These are phyloP conservation scores for Phalanger gymnotis DNA, from an alignment of 2,797 vertebrate genomes.

Conservation along the genomic window DNA sequence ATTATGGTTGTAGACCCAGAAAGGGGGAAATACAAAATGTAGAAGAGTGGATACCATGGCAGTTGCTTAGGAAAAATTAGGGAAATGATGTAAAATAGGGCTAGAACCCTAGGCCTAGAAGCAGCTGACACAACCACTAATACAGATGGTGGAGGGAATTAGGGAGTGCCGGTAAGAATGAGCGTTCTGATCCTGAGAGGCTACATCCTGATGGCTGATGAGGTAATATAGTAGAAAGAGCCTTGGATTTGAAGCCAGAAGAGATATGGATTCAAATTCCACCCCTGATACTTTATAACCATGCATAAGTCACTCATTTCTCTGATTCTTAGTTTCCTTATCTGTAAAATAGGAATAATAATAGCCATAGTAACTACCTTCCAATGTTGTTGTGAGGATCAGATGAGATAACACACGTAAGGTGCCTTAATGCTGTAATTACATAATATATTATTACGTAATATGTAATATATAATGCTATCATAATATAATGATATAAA, in stretches of 20 bases:
- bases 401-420: neutral
- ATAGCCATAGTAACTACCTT: neutral
- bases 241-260: neutral
- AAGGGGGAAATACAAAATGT: too few relatives aligned
- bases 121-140: neutral
- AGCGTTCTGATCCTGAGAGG: neutral
- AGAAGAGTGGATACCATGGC: too few relatives aligned
- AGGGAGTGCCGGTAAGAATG: neutral
- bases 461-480: too few relatives aligned
- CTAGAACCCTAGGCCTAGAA: too few relatives aligned
- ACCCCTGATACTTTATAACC: neutral
- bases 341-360: neutral
- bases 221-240: neutral
- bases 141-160: neutral
- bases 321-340: neutral
- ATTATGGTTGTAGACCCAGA: too few relatives aligned
- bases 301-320: neutral
- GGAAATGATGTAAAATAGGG: too few relatives aligned
- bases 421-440: neutral
- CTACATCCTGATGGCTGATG: neutral
- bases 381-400: neutral
- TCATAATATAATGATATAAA: neutral
- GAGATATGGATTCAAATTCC: neutral
- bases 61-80: too few relatives aligned
- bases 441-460: neutral